Evolutionary conservation across 2,113 vertebrate genomes (phyloP).

Genomic region (Mustelus asterias): DNA sequence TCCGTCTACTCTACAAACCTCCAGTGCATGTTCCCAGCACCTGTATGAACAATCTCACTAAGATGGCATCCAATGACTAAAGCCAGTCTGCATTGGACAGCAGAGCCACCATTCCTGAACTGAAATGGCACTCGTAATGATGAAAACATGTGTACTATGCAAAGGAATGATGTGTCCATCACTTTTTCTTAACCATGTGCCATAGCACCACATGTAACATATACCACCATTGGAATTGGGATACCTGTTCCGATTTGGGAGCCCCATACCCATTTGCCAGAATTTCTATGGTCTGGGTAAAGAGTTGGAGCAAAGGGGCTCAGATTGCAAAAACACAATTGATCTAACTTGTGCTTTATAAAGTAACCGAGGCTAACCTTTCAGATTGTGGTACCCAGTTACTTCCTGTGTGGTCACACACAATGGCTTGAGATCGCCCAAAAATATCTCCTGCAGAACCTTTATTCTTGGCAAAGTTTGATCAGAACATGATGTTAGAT

Average conservation of each 20-base stretch:
- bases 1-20: too few species aligned
- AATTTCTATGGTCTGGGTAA: neutral
- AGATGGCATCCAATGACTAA: too few species aligned
- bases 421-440: neutral
- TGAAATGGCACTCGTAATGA: too few species aligned
- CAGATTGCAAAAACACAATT: too few species aligned
- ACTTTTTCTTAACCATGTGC: too few species aligned
- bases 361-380: too few species aligned
- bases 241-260: neutral
- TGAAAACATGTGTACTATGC: too few species aligned
- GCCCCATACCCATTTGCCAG: neutral
- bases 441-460: neutral
- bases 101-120: too few species aligned
- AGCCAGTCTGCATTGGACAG: too few species aligned
- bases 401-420: neutral
- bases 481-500: neutral
- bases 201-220: neutral
- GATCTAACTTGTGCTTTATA: neutral
- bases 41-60: too few species aligned
- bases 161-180: too few species aligned
- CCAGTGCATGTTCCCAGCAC: too few species aligned
- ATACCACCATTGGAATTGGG: neutral
- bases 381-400: neutral
- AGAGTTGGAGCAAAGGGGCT: neutral
- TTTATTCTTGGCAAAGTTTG: neutral